Percentiles rank a stretch among this genome's conserved stretches.
phyloP scores from a whole-genome alignment of 2,797 vertebrate genomes.

The Danio jaintianensis region DNA sequence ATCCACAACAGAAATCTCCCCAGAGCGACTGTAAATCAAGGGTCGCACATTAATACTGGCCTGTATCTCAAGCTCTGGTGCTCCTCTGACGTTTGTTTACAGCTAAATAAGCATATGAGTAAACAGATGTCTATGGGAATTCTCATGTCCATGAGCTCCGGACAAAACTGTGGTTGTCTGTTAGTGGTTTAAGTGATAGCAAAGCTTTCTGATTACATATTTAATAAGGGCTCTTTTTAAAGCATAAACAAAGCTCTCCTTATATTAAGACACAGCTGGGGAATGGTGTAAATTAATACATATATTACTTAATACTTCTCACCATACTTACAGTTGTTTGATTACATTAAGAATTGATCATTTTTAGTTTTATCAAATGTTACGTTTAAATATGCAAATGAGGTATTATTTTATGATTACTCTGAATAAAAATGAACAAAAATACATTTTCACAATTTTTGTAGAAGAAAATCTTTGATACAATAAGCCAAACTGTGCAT shows the following conservation, averaged over 20 bases:
- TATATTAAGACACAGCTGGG: neutral
- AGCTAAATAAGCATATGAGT: slow-evolving; percentile 38
- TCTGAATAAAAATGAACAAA: no score
- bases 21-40: slow-evolving; percentile 41
- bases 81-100: slow-evolving; percentile 56
- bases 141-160: neutral
- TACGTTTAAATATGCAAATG: neutral
- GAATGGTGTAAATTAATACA: no score
- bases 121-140: slow-evolving; percentile 58
- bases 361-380: no score
- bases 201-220: slow-evolving; percentile 3
- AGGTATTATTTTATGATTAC: neutral
- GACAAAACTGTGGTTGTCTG: neutral
- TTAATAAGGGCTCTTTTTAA: neutral
- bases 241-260: neutral
- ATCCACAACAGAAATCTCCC: slow-evolving; percentile 37
- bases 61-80: slow-evolving; percentile 36
- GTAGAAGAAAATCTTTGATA: no score
- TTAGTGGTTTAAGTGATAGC: neutral
- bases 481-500: no score
- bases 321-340: no score
- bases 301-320: no score
- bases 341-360: no score
- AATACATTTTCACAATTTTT: no score
- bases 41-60: slow-evolving; percentile 35